Evolutionary conservation across 1,140 invertebrate species (phyloP), one percentile per base, ranked within the genome.

Genomic region (Eubasilissa regina): DNA sequence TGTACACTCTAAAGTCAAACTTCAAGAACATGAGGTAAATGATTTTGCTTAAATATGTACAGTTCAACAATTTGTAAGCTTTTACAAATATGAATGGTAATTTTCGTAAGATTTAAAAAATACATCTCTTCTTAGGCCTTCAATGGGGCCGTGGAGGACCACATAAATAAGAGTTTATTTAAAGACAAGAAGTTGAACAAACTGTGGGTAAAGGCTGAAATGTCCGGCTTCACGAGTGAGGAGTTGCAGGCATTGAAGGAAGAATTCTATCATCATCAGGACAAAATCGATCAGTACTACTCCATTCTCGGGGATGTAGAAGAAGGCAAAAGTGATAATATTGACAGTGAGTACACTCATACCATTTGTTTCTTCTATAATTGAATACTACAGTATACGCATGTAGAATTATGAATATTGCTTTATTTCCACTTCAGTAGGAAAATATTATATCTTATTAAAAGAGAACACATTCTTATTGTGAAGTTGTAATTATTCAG

Each of bases 201-300:
- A 84, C 87, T 98, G 0, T 98, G 97, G 97, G 90, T 93, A 15
- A 97, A 97, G 87, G 97, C 96, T 0, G 94, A 97, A 89, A 87
- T 91, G 55, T 92, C 94, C 56, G 96, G 96, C 51, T 98, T 98
- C 86, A 93, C 93, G 64, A 88, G 92, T 83, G 93, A 95, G 83
- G 96, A 98, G 87, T 84, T 98, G 17, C 88, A 94, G 81, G 92
- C 94, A 12, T 87, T 98, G 8, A 96, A 95, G 84, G 94, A 98
- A 87, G 97, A 98, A 87, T 98, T 98, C 85, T 87, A 87, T 60
- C 96, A 97, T 87, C 96, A 98, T 86, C 96, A 98, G 87, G 94
- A 97, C 80, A 98, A 97, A 89, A 92, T 98, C 19, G 94, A 98
- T 86, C 93, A 98, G 84, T 98, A 97, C 85, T 94, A 96, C 88